phyloP scores from a whole-genome alignment of 2,113 vertebrate genomes.

The Myotis yumanensis region DNA sequence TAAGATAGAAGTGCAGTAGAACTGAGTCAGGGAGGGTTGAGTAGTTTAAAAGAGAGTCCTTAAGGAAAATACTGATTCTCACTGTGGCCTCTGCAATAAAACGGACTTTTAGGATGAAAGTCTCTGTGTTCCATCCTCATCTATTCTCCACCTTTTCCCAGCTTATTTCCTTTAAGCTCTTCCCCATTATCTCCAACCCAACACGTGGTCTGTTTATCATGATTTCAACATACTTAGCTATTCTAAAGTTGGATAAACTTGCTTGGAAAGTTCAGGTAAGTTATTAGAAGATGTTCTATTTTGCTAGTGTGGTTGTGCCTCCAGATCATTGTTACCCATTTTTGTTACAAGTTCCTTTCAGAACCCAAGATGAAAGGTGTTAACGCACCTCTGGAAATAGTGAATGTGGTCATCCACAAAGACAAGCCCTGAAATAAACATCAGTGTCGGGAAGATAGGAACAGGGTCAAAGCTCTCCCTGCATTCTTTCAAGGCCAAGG shows the following conservation, averaged over 20 bases:
- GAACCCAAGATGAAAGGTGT: neutral
- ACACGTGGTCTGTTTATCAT: neutral
- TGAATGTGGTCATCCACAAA: neutral
- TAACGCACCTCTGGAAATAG: neutral
- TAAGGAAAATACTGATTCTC: neutral
- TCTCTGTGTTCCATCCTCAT: neutral
- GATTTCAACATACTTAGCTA: neutral
- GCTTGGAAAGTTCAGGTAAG: neutral
- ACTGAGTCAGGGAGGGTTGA: neutral
- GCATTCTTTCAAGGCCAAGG: neutral
- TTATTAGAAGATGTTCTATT: neutral
- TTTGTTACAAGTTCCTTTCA: neutral
- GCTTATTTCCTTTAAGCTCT: neutral
- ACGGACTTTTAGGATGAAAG: neutral
- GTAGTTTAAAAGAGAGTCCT: neutral
- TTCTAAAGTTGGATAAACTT: neutral
- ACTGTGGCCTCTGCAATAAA: neutral
- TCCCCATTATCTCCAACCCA: neutral
- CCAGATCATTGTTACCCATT: neutral
- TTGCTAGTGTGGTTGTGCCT: neutral
- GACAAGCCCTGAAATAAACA: accelerated
- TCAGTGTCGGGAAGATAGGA: neutral
- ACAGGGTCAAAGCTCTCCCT: neutral
- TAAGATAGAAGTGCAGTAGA: neutral
- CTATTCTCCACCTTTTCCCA: neutral